Base-by-base conservation (phyloP, 2,113 vertebrate genomes). In the Corvus hawaiiensis region DNA sequence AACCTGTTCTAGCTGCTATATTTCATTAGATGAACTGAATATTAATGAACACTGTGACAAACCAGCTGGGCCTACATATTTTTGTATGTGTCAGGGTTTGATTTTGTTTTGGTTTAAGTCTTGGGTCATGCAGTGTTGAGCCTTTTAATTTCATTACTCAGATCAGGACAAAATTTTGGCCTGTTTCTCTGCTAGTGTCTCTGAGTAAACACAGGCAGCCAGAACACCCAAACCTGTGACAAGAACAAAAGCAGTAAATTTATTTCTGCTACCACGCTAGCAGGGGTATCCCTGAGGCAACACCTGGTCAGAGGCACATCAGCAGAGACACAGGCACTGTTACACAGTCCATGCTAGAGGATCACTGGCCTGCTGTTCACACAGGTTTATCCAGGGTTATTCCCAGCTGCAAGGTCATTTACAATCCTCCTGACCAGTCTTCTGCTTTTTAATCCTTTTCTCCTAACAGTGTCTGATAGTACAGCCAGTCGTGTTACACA, bases 31-130 rank as follows among this genome's bases (percentile, higher is more conserved):
- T 30, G 63, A 72, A 27, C 9, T 22, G 18, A 71, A 46, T 77
- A 20, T 48, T 39, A 64, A 46, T 61, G 5, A 41, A 32, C 7
- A 20, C 3, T 48, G 5, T 44, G 19, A 64, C 9, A 63, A 58
- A 72, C 2, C 20, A 64, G 18, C 1, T 56, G 5, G 6, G 30
- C 10, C 73, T 41, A 17, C 17, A 8, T 12, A 5, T 9, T 41
- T 78, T 69, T 69, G 51, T 64, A 1, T 54, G 5, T 3, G 13
- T 30, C 7, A 4, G 3, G 1, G 0, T 6, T 43, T 41, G 33
- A 1, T 5, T 32, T 22, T 30, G 16, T 37, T 69, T 69, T 3
- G 1, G 6, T 69, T 73, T 73, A 76, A 74, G 37, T 56, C 16
- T 58, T 52, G 52, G 11, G 20, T 64, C 32, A 7, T 55, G 51